Base-by-base conservation (phyloP, 2,888 invertebrate genomes). In the Troides helena region DNA sequence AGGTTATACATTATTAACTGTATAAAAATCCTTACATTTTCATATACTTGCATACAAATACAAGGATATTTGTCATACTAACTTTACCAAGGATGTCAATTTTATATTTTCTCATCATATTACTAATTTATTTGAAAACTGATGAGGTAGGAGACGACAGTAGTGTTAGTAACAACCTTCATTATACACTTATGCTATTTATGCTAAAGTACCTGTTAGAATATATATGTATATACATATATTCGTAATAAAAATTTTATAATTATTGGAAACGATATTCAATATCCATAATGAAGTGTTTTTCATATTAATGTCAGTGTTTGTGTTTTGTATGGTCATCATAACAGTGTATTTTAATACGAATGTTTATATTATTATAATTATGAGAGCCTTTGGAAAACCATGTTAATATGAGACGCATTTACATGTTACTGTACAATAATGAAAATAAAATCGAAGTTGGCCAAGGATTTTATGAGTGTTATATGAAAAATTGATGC, bases 1-100 rank as follows among this genome's bases (percentile, higher is more conserved):
- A 66, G 66, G 62, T 62, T 46, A 58, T 30, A 30, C 23, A n/a
- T 17, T 59, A 36, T 57, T 60, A 63, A 67, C 60, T 53, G n/a
- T 53, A n/a, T 53, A 50, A 14, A n/a, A n/a, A 18, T n/a, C 1
- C 5, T 50, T 50, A 50, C 18, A 3, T 14, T 17, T n/a, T 53
- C n/a, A 6, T 5, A 46, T 14, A 53, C 53, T n/a, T n/a, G 7
- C 18, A 46, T 14, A 18, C 3, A 53, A n/a, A 12, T n/a, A 53
- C 18, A n/a, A 53, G n/a, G 18, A 46, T 46, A 10, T 46, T 12
- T n/a, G 7, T 53, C 18, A 3, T 18, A 18, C 18, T 12, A n/a
- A 14, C 14, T 4, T 46, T 46, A 39, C 1, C 12, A 53, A 53
- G 10, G 4, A 53, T 46, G 7, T 53, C n/a, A n/a, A 53, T n/a